These are phyloP conservation scores for Drosophila bifasciata DNA, from an alignment of 1,140 invertebrate species.

Conservation along the genomic window DNA sequence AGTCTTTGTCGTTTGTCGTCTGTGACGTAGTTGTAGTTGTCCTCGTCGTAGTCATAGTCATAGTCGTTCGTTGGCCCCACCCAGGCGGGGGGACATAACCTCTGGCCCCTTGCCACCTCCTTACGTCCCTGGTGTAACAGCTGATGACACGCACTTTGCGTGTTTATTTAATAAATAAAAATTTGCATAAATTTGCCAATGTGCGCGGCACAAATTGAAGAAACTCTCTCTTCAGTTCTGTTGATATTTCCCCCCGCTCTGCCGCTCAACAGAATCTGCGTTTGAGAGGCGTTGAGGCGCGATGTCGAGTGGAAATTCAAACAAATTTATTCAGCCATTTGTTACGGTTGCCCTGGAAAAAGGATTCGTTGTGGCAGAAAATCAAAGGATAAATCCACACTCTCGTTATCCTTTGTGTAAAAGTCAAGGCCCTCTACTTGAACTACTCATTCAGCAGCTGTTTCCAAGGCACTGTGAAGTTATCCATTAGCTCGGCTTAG, in stretches of 20 bases:
- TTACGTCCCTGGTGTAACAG: conserved; percentile 25
- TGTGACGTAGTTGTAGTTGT: conserved; percentile 25
- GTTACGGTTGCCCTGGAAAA: conserved; percentile 2
- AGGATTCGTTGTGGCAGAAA: conserved; percentile 36
- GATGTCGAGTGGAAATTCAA: conserved; percentile 40
- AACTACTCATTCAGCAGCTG: conserved; percentile 3
- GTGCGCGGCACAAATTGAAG: conserved; percentile 34
- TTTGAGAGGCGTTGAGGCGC: conserved; percentile 18
- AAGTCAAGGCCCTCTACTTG: too few species aligned
- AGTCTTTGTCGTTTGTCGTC: conserved; percentile 24
- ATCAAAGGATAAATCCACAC: conserved; percentile 1
- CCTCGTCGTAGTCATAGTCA: conserved; percentile 38
- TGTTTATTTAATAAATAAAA: conserved; percentile 81
- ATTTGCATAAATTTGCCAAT: conserved; percentile 76
- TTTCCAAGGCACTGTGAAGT: background rate
- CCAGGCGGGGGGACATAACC: background rate
- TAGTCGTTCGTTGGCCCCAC: conserved; percentile 55
- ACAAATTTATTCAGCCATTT: conserved; percentile 44
- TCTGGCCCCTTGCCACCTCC: background rate
- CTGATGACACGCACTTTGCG: conserved; percentile 72
- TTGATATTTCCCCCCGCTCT: conserved; percentile 40
- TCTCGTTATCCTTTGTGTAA: background rate
- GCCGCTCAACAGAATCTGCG: background rate
- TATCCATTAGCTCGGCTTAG: conserved; percentile 18
- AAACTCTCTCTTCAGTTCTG: background rate